phyloP scores from a whole-genome alignment of 2,888 invertebrate species.

The Coecobrya sp. region DNA sequence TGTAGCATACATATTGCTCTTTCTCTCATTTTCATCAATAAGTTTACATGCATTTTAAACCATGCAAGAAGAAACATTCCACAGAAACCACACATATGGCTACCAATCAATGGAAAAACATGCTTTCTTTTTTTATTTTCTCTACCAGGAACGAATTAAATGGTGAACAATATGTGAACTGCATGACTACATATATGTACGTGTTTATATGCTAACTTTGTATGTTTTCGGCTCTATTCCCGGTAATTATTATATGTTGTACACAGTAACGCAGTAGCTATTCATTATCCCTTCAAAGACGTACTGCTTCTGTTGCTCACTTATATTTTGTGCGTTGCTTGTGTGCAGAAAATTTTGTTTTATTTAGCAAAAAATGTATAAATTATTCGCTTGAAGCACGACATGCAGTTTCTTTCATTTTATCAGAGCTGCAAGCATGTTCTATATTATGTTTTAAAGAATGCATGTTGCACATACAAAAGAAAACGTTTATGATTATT shows the following conservation, averaged over 20 bases:
- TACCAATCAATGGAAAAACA: slow-evolving; percentile 42
- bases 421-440: not conserved
- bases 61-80: not conserved
- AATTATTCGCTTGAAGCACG: slow-evolving; percentile 47
- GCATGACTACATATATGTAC: not conserved
- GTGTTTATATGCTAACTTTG: not conserved
- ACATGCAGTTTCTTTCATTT: slow-evolving; percentile 18
- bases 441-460: not conserved
- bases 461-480: slow-evolving; percentile 37
- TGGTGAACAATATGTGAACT: not conserved
- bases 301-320: slow-evolving; percentile 8
- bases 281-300: slow-evolving; percentile 39
- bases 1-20: slow-evolving; percentile 25
- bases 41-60: not conserved
- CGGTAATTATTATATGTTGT: slow-evolving; percentile 27
- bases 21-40: slow-evolving; percentile 2
- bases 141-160: slow-evolving; percentile 9
- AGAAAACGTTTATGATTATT: not conserved
- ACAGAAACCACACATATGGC: not conserved
- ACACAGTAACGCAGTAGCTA: slow-evolving; percentile 39
- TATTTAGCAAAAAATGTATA: slow-evolving; percentile 32
- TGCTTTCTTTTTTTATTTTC: slow-evolving; percentile 6
- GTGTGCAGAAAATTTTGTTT: slow-evolving; percentile 43
- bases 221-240: not conserved
- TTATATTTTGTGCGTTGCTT: not conserved